Evolutionary conservation across 2,113 vertebrate species (phyloP).

Genomic region (Actinemys pallida): DNA sequence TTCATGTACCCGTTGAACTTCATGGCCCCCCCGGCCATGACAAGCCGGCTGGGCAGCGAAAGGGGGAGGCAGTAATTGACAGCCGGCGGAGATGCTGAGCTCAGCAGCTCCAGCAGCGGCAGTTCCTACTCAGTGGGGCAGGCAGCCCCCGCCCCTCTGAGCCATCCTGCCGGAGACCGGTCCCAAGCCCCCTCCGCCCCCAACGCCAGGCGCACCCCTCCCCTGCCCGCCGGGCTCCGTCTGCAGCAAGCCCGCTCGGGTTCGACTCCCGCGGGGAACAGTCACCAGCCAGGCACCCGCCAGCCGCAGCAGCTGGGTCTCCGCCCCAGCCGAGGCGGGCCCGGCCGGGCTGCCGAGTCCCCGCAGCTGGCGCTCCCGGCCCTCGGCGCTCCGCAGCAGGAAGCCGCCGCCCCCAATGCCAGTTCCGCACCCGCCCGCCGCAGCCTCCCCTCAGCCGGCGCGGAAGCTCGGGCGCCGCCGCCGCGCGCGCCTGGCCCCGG

Average conservation of each 20-base stretch:
- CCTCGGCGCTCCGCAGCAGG: not conserved
- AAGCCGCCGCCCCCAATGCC: not conserved
- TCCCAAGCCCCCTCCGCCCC: not conserved
- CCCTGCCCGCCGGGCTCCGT: not conserved
- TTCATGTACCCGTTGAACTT: constrained; percentile 95
- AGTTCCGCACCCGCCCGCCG: not conserved
- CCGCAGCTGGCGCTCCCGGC: not conserved
- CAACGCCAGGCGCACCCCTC: not conserved
- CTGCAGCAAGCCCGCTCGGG: constrained; percentile 49
- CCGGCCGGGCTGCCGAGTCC: not conserved
- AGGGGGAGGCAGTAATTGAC: too few relatives aligned
- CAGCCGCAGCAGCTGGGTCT: not conserved
- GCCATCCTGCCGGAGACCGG: constrained; percentile 16
- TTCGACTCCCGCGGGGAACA: not conserved
- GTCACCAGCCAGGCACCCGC: not conserved
- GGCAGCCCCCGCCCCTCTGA: not conserved
- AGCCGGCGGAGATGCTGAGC: not conserved
- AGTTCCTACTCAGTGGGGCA: constrained; percentile 11
- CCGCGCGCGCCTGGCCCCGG: not conserved
- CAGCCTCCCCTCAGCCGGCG: not conserved
- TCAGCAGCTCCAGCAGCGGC: not conserved
- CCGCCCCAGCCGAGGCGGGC: not conserved
- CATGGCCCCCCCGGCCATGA: constrained; percentile 83
- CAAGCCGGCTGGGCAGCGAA: not conserved
- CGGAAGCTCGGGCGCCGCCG: too few relatives aligned